Percentiles rank a stretch among this genome's conserved stretches.
These are phyloP conservation scores for Loris lydekkerianus DNA, from an alignment of 2,797 vertebrate species.

Conservation along the genomic window DNA sequence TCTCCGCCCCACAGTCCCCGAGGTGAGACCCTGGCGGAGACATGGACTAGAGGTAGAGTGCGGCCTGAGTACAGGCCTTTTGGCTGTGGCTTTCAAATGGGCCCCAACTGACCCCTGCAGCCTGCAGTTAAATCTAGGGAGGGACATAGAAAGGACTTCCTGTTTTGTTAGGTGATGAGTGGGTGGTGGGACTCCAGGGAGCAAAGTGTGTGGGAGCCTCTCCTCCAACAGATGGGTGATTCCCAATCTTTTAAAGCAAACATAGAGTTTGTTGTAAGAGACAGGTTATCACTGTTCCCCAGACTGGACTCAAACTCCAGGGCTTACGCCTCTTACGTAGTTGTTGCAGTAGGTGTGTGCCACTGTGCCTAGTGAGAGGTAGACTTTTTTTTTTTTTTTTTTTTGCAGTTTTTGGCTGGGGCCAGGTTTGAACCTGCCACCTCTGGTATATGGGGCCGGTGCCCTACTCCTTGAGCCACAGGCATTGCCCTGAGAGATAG, in stretches of 20 bases:
- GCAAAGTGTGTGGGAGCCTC: neutral
- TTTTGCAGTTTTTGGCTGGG: too few relatives aligned
- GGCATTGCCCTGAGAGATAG: neutral
- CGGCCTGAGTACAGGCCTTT: neutral
- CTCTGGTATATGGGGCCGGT: too few relatives aligned
- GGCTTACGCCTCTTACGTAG: neutral
- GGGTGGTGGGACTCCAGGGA: neutral
- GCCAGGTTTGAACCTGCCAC: too few relatives aligned
- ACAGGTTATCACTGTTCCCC: neutral
- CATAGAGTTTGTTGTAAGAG: neutral
- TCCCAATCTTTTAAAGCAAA: neutral
- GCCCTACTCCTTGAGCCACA: too few relatives aligned
- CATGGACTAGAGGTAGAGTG: neutral
- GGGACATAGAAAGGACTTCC: slow-evolving; percentile 15
- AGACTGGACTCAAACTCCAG: neutral
- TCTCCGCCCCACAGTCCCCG: slow-evolving; percentile 87
- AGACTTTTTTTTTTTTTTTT: neutral
- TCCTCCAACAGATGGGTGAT: neutral
- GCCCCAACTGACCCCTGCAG: neutral
- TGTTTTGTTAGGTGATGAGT: neutral
- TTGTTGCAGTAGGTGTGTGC: neutral
- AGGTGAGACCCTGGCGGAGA: slow-evolving; percentile 77
- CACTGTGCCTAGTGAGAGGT: neutral
- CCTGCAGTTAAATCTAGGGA: slow-evolving; percentile 84
- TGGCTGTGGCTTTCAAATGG: neutral